Base-by-base conservation (phyloP, 1,140 invertebrate genomes). In the Drosophila erecta region DNA sequence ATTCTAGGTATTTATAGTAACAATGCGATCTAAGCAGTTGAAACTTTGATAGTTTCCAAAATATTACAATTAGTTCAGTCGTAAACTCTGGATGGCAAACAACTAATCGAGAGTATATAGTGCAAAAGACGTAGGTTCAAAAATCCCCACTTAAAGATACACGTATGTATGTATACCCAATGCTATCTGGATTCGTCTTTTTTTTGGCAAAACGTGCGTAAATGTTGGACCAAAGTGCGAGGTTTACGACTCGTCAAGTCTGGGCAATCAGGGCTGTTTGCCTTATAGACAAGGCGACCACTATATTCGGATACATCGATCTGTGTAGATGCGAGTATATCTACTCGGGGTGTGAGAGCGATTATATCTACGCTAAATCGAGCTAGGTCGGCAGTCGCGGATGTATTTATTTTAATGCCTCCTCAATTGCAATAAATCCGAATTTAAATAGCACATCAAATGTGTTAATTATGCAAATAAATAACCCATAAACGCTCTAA, bases 401-500 rank as follows among this genome's bases (percentile, higher is more conserved):
- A 72, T 73, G 27, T 73, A 74, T 62, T 73, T 80, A 74, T 76
- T 77, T 85, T 72, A 58, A 74, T 78, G 72, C 59, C 43, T 71
- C 70, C 64, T 78, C 71, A 80, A 90, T 77, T 84, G 80, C 85
- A 90, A 77, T 87, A 87, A 89, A 89, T 78, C 75, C 66, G 60
- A 78, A 75, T 71, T 85, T 89, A 90, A 89, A 89, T 53, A 76
- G 78, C 81, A 60, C 80, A 83, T 85, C 80, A 90, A 89, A 81
- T 57, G 80, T 81, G 80, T 49, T 81, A 85, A 89, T 90, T 90
- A 41, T 51, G 22, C 62, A 65, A 64, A 73, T 89, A 83, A 87
- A 87, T 77, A 87, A 89, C 71, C 83, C 78, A 87, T 83, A 89
- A 87, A 74, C 67, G 54, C 76, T 81, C 83, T 79, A 89, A 87